Conservation (phyloP, 37 sponge, comb jelly and placozoan genomes). For the Agelas oroides region DNA sequence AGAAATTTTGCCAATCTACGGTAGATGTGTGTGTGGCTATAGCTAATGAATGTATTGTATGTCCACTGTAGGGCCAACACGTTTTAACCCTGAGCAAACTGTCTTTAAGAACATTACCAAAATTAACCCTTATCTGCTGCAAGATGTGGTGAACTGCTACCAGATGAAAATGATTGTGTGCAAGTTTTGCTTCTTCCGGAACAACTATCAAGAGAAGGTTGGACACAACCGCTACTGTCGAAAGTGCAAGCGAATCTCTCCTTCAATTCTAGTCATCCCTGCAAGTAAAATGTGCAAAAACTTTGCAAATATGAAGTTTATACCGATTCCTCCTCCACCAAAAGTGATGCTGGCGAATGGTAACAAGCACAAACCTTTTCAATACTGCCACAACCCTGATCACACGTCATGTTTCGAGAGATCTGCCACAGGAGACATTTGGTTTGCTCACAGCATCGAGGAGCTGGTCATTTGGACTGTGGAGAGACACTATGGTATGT, state of each 20-base stretch:
- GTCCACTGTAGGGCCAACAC: background rate
- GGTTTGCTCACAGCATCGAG: constrained; percentile 79
- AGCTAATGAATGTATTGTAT: too few species aligned
- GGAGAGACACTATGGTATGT: constrained; percentile 71
- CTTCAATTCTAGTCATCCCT: constrained; percentile 51
- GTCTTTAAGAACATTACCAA: constrained; percentile 27
- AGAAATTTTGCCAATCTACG: too few species aligned
- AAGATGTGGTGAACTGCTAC: constrained; percentile 64
- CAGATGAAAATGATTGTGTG: constrained; percentile 24
- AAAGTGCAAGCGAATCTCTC: constrained; percentile 23
- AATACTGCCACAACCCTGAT: constrained; percentile 49
- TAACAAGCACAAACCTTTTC: constrained; percentile 64
- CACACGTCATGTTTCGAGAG: constrained; percentile 51
- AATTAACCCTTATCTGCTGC: constrained; percentile 44
- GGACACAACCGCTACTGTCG: background rate
- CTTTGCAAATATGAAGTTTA: background rate
- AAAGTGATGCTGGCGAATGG: constrained; percentile 1
- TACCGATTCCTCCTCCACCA: constrained; percentile 47
- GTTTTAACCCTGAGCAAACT: constrained; percentile 20
- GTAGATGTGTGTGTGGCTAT: too few species aligned
- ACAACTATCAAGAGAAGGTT: background rate
- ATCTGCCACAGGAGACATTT: constrained; percentile 44
- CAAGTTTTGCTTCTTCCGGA: constrained; percentile 34
- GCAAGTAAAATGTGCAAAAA: constrained; percentile 56
- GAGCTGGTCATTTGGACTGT: constrained; percentile 82